A percentile compares a stretch with the other conserved stretches of the same genome.
phyloP scores from a whole-genome alignment of 1,140 invertebrate species.

The Drosophila bocqueti region DNA sequence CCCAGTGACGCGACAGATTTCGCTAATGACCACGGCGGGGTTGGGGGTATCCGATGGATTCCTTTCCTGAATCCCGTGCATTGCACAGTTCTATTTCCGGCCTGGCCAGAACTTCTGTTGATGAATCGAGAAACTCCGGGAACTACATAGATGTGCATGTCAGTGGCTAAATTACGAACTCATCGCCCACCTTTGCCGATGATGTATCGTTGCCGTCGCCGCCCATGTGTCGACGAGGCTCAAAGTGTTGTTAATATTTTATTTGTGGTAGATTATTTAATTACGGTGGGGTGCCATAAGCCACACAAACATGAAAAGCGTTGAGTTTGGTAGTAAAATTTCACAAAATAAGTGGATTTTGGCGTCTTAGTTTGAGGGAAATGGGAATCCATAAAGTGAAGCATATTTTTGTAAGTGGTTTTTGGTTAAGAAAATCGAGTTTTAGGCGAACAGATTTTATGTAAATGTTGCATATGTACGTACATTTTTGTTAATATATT shows the following conservation, averaged over 20 bases:
- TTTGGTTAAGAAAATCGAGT: background rate
- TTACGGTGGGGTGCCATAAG: conserved; percentile 9
- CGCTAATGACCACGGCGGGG: conserved; percentile 41
- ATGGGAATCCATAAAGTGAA: background rate
- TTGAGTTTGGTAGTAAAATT: conserved; percentile 3
- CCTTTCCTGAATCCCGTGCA: conserved; percentile 8
- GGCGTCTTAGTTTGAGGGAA: background rate
- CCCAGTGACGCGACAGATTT: conserved; percentile 58
- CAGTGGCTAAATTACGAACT: conserved; percentile 31
- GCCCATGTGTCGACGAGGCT: conserved; percentile 15
- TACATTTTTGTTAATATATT: background rate
- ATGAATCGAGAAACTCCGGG: conserved; percentile 47
- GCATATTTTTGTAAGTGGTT: conserved; percentile 4
- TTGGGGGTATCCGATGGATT: conserved; percentile 12
- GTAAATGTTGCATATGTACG: accelerated
- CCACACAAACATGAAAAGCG: conserved; percentile 2
- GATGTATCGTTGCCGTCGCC: conserved; percentile 33
- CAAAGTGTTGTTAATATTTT: conserved; percentile 44
- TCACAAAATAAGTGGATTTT: conserved; percentile 4
- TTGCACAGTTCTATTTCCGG: conserved; percentile 1
- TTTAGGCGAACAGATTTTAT: too few relatives aligned
- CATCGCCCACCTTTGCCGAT: conserved; percentile 15
- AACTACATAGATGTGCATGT: conserved; percentile 36
- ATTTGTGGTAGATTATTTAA: conserved; percentile 47
- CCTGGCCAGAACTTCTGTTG: conserved; percentile 24